Percentiles rank a stretch among this genome's conserved stretches.
These are phyloP conservation scores for Nyctalus aviator DNA, from an alignment of 2,797 vertebrate genomes.

Conservation along the genomic window DNA sequence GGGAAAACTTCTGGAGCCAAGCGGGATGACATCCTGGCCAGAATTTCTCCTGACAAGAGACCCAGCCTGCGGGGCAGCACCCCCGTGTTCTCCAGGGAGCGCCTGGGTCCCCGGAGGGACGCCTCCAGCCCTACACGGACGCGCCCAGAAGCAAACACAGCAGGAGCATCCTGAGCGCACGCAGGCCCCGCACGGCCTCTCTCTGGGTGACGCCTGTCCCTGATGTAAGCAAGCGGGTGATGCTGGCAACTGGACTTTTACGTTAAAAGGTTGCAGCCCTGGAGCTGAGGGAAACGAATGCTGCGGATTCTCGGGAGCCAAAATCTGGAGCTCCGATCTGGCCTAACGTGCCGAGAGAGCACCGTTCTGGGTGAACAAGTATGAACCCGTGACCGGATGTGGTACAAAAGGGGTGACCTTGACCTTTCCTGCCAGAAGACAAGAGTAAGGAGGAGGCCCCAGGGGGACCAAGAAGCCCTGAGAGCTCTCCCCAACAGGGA, in stretches of 20 bases:
- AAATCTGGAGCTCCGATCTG: not conserved
- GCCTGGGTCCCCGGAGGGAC: fast-evolving
- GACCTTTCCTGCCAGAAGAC: not conserved
- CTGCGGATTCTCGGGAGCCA: not conserved
- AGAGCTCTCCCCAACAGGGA: not conserved
- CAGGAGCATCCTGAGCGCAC: fast-evolving
- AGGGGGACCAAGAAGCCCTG: not conserved
- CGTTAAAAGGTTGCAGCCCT: not conserved
- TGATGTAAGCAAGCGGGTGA: not conserved
- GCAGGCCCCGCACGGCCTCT: fast-evolving
- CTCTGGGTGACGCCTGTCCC: not conserved
- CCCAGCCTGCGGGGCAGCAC: not conserved
- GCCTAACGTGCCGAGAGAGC: not conserved
- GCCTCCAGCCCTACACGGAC: fast-evolving
- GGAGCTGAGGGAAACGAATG: not conserved
- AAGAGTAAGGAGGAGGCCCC: not conserved
- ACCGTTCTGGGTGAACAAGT: not conserved
- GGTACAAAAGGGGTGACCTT: not conserved
- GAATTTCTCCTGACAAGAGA: conserved; percentile 35
- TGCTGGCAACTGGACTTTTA: not conserved
- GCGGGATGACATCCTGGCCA: conserved; percentile 52
- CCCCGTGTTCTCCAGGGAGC: not conserved
- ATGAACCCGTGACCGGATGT: not conserved
- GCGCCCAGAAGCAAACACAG: not conserved
- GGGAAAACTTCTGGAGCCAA: conserved; percentile 56